phyloP scores from a whole-genome alignment of 92 coral and sea anemone species.

The Pocillopora grandis region DNA sequence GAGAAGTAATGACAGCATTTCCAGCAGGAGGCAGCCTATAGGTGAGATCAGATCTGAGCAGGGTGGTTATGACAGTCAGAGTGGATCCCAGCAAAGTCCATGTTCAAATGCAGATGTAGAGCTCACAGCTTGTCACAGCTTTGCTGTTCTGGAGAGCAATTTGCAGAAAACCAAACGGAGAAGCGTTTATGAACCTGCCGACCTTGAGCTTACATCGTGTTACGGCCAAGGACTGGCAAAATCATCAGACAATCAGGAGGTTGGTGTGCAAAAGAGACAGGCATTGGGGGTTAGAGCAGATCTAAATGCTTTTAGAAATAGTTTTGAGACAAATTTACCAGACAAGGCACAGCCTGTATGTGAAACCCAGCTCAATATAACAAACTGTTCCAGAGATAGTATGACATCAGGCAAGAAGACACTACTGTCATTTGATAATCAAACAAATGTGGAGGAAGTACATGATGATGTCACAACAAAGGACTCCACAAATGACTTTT shows the following conservation, averaged over 20 bases:
- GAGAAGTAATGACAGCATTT: not conserved
- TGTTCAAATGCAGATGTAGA: slow-evolving; percentile 2
- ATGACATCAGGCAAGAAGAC: slow-evolving; percentile 6
- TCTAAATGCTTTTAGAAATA: not conserved
- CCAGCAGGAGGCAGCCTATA: slow-evolving; percentile 6
- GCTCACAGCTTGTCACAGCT: slow-evolving; percentile 25
- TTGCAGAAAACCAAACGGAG: not conserved
- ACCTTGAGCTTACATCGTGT: slow-evolving; percentile 28
- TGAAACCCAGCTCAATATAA: slow-evolving; percentile 19
- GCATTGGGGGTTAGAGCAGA: not conserved
- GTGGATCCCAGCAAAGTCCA: not conserved
- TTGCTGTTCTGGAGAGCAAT: not conserved
- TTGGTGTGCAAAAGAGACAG: not conserved
- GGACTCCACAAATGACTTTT: not conserved
- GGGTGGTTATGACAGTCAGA: not conserved
- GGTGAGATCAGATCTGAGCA: slow-evolving; percentile 10
- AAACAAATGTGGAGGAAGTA: not conserved
- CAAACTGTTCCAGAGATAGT: slow-evolving; percentile 42
- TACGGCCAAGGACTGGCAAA: slow-evolving; percentile 9
- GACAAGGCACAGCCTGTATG: not conserved
- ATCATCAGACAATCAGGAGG: not conserved
- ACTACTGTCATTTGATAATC: no score
- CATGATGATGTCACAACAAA: not conserved
- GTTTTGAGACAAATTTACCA: not conserved
- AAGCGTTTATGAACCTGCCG: slow-evolving; percentile 27